These are phyloP conservation scores for Actenoides lindsayi DNA, from an alignment of 2,113 vertebrate genomes.

Conservation along the genomic window DNA sequence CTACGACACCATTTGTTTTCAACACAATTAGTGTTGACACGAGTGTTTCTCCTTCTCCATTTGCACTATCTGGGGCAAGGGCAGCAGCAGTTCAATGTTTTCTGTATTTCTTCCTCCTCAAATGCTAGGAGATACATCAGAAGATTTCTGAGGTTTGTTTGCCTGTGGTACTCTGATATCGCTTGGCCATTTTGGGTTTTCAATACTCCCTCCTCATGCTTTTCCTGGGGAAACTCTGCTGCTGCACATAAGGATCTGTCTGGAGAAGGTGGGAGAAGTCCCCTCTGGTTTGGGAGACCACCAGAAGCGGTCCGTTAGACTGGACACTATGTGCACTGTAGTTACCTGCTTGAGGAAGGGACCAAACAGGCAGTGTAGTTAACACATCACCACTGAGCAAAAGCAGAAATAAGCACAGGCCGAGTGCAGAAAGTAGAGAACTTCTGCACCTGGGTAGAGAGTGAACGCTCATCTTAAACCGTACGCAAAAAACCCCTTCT, in stretches of 20 bases:
- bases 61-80: not conserved
- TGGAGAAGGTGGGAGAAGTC: not conserved
- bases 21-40: not conserved
- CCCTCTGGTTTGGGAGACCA: not conserved
- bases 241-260: not conserved
- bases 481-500: not conserved
- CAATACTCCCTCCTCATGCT: not conserved
- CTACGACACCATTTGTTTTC: too few relatives aligned
- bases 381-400: not conserved
- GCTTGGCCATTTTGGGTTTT: not conserved
- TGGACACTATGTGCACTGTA: not conserved
- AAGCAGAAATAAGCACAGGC: not conserved
- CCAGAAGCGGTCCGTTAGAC: not conserved
- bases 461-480: not conserved
- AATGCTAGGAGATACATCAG: not conserved
- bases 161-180: accelerated
- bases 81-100: not conserved
- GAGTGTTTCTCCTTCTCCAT: not conserved
- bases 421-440: not conserved
- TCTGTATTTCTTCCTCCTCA: not conserved
- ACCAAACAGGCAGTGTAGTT: not conserved
- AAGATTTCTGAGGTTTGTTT: not conserved
- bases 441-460: not conserved
- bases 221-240: not conserved
- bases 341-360: not conserved